These are phyloP conservation scores for Collichthys lucidus DNA, from an alignment of 2,113 vertebrate species.

Conservation along the genomic window DNA sequence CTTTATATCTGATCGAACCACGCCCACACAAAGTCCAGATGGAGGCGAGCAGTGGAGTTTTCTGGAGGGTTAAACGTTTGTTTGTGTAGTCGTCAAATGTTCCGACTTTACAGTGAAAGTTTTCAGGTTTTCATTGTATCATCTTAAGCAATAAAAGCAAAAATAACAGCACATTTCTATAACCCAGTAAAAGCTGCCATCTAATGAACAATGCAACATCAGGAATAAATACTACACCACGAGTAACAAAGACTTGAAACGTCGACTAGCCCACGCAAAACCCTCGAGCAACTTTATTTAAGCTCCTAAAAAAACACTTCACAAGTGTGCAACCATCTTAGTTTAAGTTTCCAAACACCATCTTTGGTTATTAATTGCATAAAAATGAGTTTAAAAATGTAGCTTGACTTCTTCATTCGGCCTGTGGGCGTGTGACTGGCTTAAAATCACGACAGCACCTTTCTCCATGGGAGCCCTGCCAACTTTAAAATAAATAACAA, in stretches of 20 bases:
- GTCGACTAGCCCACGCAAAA: too few relatives aligned
- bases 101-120: not conserved
- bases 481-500: too few relatives aligned
- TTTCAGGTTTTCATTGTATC: not conserved
- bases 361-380: not conserved
- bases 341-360: not conserved
- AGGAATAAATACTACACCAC: not conserved
- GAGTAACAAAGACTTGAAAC: not conserved
- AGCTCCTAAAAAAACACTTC: not conserved
- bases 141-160: conserved; percentile 4
- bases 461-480: too few relatives aligned
- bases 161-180: conserved; percentile 6
- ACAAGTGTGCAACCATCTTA: not conserved
- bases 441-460: too few relatives aligned
- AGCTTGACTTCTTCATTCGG: not conserved
- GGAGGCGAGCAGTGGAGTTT: not conserved
- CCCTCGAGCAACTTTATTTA: not conserved
- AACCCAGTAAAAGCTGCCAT: conserved; percentile 29
- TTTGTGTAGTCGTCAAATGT: not conserved
- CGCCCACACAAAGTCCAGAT: not conserved
- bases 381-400: not conserved
- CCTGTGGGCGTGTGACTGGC: not conserved
- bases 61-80: not conserved
- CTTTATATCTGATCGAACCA: not conserved
- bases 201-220: not conserved